phyloP scores from a whole-genome alignment of 2,113 vertebrate genomes.

The Gobiocypris rarus region DNA sequence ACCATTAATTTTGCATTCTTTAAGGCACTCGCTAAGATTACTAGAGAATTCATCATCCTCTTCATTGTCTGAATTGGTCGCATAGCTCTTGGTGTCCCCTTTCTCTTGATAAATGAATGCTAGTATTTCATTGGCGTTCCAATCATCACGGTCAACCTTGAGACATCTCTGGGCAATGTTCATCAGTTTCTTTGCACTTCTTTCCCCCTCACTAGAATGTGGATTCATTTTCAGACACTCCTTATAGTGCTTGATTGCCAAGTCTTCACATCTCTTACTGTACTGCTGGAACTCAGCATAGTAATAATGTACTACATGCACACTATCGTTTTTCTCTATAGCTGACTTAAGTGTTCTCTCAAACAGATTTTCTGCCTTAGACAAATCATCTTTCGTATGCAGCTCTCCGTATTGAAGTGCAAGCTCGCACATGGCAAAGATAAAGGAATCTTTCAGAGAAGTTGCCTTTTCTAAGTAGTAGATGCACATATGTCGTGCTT shows the following conservation, averaged over 20 bases:
- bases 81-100: slow-evolving; percentile 40
- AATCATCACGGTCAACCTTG: neutral
- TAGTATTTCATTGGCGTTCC: slow-evolving; percentile 51
- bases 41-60: slow-evolving; percentile 52
- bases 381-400: neutral
- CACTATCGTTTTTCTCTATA: slow-evolving; percentile 35
- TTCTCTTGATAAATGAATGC: slow-evolving; percentile 53
- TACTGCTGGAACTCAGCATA: slow-evolving; percentile 55
- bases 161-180: slow-evolving; percentile 39
- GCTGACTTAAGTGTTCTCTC: slow-evolving; percentile 27
- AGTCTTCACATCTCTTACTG: neutral
- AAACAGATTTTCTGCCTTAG: slow-evolving; percentile 57
- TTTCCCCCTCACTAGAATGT: neutral
- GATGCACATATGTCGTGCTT: slow-evolving; percentile 4
- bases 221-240: slow-evolving; percentile 42
- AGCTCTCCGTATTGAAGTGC: slow-evolving; percentile 43
- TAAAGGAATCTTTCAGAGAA: slow-evolving; percentile 37
- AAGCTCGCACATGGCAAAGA: slow-evolving; percentile 50
- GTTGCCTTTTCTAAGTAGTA: slow-evolving; percentile 53
- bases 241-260: slow-evolving; percentile 50
- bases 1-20: neutral
- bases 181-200: slow-evolving; percentile 36
- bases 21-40: slow-evolving; percentile 44
- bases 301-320: neutral
- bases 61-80: slow-evolving; percentile 36